phyloP scores from a whole-genome alignment of 2,888 invertebrate species.

The Scrobipalpa costella region DNA sequence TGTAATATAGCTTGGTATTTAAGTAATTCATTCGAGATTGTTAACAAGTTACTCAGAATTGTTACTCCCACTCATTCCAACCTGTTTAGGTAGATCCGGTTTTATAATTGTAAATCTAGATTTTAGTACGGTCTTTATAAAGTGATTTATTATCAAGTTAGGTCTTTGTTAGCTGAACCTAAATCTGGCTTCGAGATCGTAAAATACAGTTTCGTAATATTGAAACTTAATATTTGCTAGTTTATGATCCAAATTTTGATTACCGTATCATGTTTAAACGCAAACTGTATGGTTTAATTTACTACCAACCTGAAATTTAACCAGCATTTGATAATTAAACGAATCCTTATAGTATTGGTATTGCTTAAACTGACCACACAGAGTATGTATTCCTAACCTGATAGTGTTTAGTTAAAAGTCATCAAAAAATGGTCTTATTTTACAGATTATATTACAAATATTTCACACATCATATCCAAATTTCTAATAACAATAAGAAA shows the following conservation, averaged over 20 bases:
- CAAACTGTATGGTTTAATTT: too few relatives aligned
- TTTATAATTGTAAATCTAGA: not conserved
- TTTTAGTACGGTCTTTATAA: conserved; percentile 1
- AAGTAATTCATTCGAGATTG: conserved; percentile 1
- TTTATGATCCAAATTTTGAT: not conserved
- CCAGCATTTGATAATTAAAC: not conserved
- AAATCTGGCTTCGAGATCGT: not conserved
- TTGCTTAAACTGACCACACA: too few relatives aligned
- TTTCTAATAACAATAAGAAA: too few relatives aligned
- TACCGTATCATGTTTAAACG: too few relatives aligned
- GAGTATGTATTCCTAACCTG: too few relatives aligned
- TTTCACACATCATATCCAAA: too few relatives aligned
- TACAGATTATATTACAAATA: too few relatives aligned
- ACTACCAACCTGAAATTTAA: not conserved
- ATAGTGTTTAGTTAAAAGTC: too few relatives aligned
- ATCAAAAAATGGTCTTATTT: too few relatives aligned
- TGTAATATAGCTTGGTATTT: not conserved
- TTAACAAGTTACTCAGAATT: not conserved
- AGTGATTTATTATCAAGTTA: conserved; percentile 2
- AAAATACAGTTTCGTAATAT: not conserved
- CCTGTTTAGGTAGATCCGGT: conserved; percentile 11
- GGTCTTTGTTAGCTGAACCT: not conserved
- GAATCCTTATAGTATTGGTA: too few relatives aligned
- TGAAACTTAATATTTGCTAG: not conserved
- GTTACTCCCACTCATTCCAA: conserved; percentile 13